Evolutionary conservation across 2,113 vertebrate genomes (phyloP), one percentile per base, ranked within the genome.

Genomic region (Natator depressus): DNA sequence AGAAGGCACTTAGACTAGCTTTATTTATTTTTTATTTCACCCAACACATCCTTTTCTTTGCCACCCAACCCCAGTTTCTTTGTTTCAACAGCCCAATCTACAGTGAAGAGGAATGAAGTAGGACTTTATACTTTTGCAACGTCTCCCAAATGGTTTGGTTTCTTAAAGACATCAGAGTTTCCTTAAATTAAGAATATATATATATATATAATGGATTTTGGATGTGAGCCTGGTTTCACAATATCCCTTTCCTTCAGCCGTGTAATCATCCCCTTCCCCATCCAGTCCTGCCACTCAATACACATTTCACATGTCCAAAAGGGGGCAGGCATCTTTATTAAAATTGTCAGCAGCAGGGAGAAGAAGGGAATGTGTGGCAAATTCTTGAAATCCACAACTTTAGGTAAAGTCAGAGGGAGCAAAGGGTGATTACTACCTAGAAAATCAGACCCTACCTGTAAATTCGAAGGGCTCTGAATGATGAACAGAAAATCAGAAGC

Each of bases 401-500:
- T n/a, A 83, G 31, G 62, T 62, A 31, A 93, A 95, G 50, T 83
- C 47, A 50, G 72, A 51, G 50, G 0, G 1, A 90, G 47, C 72
- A 88, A 19, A 80, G 12, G 53, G 82, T 93, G 83, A 81, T 84
- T 51, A 75, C 46, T 89, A 65, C 80, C 83, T 91, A 85, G 91
- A 93, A 96, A 96, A 95, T 82, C 76, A 87, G 75, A 6, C 42
- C 82, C 92, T 83, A 80, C 83, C 76, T 89, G 42, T 90, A 95
- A 89, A 95, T 92, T n/a, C 89, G 82, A 86, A 89, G 88, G 90
- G 51, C 22, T 53, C 0, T 54, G 83, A 97, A 72, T 82, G 89
- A 89, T 80, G 91, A 93, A 91, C 85, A 89, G 72, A 88, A 80
- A 13, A 83, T 94, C 47, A 88, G 86, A 93, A 90, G 85, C 51